phyloP scores from a whole-genome alignment of 2,888 invertebrate species.

The Euspilapteryx auroguttella region DNA sequence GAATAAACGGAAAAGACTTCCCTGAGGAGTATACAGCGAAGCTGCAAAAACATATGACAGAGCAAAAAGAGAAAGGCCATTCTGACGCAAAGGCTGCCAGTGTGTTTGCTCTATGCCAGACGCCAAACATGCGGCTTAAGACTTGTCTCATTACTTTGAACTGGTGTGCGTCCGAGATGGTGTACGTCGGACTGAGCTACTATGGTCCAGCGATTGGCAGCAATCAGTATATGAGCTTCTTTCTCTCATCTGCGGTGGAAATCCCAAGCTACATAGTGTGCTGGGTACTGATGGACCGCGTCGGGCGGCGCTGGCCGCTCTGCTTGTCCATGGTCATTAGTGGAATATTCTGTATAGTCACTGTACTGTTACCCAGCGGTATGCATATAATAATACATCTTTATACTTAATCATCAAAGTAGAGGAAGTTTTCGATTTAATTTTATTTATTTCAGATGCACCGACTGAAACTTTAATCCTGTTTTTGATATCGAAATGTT shows the following conservation, averaged over 20 bases:
- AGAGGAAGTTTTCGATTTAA: too few species aligned
- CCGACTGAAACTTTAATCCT: conserved; percentile 72
- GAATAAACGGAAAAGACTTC: conserved; percentile 74
- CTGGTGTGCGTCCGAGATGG: conserved; percentile 92
- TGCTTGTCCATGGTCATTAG: conserved; percentile 84
- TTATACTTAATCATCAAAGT: too few species aligned
- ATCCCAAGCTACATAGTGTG: conserved; percentile 86
- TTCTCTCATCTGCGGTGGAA: conserved; percentile 84
- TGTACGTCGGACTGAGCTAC: conserved; percentile 89
- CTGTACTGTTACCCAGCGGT: conserved; percentile 81
- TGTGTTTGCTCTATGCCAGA: conserved; percentile 69
- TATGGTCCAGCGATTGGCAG: conserved; percentile 88
- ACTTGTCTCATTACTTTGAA: conserved; percentile 83
- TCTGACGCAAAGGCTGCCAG: conserved; percentile 39
- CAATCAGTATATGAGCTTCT: conserved; percentile 87
- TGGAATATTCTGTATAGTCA: conserved; percentile 82
- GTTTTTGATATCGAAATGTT: conserved; percentile 82
- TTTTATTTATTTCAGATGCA: conserved; percentile 65
- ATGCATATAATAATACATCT: conserved; percentile 16
- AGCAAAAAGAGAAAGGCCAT: conserved; percentile 60
- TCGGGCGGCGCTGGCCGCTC: conserved; percentile 87
- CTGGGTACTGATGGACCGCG: conserved; percentile 87
- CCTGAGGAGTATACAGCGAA: conserved; percentile 73
- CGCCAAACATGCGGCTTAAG: conserved; percentile 88
- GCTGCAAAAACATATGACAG: conserved; percentile 71